Conservation (phyloP, 2,888 invertebrate species). For the Ormyrus rosae region DNA sequence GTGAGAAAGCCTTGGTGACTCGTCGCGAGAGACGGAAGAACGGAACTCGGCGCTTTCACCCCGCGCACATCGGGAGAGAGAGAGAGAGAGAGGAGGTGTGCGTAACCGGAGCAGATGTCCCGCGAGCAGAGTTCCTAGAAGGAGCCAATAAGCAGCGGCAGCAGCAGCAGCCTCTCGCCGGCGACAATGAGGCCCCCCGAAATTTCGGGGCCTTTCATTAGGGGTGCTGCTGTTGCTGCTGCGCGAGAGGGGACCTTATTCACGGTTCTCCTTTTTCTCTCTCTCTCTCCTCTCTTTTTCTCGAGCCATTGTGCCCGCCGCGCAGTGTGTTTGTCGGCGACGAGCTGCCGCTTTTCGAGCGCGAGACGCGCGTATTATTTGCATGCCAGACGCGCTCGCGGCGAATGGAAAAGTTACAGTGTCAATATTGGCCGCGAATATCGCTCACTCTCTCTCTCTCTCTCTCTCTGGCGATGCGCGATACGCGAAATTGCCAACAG, state of each 20-base stretch:
- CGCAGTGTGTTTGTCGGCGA: too few species aligned
- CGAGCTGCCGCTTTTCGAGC: background rate
- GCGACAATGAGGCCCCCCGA: conserved; percentile 44
- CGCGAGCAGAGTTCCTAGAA: conserved; percentile 64
- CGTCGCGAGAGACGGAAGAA: background rate
- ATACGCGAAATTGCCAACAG: too few species aligned
- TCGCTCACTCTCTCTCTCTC: too few species aligned
- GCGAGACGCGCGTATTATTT: background rate
- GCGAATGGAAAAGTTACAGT: background rate
- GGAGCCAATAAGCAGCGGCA: conserved; percentile 55
- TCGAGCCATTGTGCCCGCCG: background rate
- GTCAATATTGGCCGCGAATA: background rate
- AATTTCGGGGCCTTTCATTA: conserved; percentile 45
- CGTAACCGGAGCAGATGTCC: conserved; percentile 65
- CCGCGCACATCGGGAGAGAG: conserved; percentile 26
- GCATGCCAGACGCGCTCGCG: background rate
- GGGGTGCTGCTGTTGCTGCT: background rate
- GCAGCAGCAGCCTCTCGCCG: background rate
- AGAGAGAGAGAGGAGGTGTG: conserved; percentile 40
- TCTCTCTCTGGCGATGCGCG: too few species aligned
- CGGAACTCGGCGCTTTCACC: conserved; percentile 19
- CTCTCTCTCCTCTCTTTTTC: background rate
- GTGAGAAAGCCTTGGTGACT: conserved; percentile 23
- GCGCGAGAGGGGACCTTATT: background rate
- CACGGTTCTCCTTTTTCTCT: conserved; percentile 4